A percentile compares a stretch with the other conserved stretches of the same genome.
These are phyloP conservation scores for Dendropsophus ebraccatus DNA, from an alignment of 2,113 vertebrate species.

Conservation along the genomic window DNA sequence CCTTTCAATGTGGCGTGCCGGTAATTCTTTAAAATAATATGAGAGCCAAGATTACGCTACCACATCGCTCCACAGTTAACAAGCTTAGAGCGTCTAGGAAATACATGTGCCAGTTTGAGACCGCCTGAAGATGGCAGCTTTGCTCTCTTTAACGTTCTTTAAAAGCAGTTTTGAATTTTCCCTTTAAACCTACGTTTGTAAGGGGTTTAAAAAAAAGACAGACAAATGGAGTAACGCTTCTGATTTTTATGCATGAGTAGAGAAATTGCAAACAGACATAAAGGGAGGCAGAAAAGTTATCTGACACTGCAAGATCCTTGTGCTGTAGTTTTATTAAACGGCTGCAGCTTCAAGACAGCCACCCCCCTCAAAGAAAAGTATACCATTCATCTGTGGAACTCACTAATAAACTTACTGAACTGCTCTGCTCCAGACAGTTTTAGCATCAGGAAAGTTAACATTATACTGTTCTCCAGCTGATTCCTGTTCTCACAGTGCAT, in stretches of 20 bases:
- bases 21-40: constrained; percentile 34
- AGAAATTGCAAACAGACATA: constrained; percentile 58
- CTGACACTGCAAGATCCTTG: constrained; percentile 56
- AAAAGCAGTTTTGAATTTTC: constrained; percentile 31
- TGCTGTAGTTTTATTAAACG: constrained; percentile 46
- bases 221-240: constrained; percentile 57
- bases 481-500: too few species aligned
- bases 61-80: not conserved
- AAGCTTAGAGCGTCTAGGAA: not conserved
- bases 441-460: not conserved
- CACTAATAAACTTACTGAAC: constrained; percentile 34
- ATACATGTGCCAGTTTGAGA: not conserved
- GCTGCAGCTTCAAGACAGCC: constrained; percentile 34
- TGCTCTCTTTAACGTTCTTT: constrained; percentile 50
- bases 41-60: not conserved
- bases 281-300: constrained; percentile 51
- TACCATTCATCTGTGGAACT: not conserved
- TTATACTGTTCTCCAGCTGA: not conserved
- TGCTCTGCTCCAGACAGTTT: constrained; percentile 5
- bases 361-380: constrained; percentile 6
- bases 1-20: constrained; percentile 5
- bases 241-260: constrained; percentile 59
- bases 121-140: constrained; percentile 59
- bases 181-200: constrained; percentile 38
- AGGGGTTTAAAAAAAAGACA: too few species aligned